Conservation (phyloP, 2,113 vertebrate species). For the zebrafish (Danio rerio) region DNA sequence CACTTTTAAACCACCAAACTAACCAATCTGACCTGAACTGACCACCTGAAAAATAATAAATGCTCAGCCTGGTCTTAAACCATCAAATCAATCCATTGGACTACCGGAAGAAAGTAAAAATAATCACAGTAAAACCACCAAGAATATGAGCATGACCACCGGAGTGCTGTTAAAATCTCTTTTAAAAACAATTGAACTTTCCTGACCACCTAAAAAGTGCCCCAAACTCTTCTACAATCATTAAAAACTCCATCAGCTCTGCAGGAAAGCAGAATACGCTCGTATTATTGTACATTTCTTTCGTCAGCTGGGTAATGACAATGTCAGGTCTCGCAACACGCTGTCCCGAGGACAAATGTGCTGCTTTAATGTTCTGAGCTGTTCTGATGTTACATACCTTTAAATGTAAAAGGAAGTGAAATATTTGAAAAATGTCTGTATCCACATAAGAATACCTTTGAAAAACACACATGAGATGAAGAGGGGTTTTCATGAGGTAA, state of each 20-base stretch:
- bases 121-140: background rate
- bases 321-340: background rate
- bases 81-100: no score
- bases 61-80: no score
- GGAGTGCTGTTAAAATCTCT: background rate
- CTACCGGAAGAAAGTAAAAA: no score
- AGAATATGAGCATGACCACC: background rate
- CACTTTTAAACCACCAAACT: background rate
- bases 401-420: conserved; percentile 8
- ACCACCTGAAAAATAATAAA: no score
- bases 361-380: background rate
- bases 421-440: background rate
- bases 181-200: background rate
- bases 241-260: background rate
- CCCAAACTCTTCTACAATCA: background rate
- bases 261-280: background rate
- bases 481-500: conserved; percentile 18
- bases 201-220: background rate
- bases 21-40: no score
- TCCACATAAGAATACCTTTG: conserved; percentile 1
- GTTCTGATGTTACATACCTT: conserved; percentile 11
- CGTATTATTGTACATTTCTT: background rate
- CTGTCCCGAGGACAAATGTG: conserved; percentile 9
- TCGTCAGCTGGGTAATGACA: background rate
- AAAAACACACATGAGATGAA: conserved; percentile 26